phyloP scores from a whole-genome alignment of 2,888 invertebrate genomes.

The Drosophila prostipennis region DNA sequence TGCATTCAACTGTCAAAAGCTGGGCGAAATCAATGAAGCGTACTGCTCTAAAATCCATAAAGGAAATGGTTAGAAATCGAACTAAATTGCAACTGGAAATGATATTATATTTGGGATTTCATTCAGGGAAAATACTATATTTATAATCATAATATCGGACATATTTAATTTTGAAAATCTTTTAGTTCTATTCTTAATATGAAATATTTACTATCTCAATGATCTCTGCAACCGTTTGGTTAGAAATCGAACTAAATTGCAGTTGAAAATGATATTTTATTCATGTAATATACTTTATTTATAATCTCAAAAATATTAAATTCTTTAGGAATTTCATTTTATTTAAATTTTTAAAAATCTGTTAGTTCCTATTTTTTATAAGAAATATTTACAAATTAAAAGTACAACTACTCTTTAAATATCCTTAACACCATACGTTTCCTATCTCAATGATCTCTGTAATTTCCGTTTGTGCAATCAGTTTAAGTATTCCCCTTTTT shows the following conservation, averaged over 20 bases:
- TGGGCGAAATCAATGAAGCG: constrained; percentile 65
- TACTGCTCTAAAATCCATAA: constrained; percentile 10
- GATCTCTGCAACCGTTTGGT: too few species aligned
- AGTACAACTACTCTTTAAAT: not conserved
- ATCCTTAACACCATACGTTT: constrained; percentile 11
- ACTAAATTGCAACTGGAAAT: not conserved
- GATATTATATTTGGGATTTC: not conserved
- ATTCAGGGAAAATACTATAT: not conserved
- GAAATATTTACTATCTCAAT: too few species aligned
- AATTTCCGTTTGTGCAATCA: constrained; percentile 40
- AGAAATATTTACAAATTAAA: not conserved
- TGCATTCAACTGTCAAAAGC: constrained; percentile 76
- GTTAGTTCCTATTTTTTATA: too few species aligned
- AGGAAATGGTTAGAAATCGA: constrained; percentile 1
- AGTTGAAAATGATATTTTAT: not conserved
- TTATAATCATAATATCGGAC: too few species aligned
- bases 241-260: not conserved
- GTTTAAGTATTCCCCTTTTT: constrained; percentile 44
- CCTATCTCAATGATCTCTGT: constrained; percentile 40
- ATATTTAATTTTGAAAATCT: too few species aligned
- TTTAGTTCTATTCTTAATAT: too few species aligned
- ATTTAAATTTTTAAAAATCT: not conserved
- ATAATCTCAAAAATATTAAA: too few species aligned
- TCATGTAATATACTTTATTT: not conserved
- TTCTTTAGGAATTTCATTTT: not conserved